phyloP scores from a whole-genome alignment of 2,888 invertebrate genomes.

The Eupithecia centaureata region DNA sequence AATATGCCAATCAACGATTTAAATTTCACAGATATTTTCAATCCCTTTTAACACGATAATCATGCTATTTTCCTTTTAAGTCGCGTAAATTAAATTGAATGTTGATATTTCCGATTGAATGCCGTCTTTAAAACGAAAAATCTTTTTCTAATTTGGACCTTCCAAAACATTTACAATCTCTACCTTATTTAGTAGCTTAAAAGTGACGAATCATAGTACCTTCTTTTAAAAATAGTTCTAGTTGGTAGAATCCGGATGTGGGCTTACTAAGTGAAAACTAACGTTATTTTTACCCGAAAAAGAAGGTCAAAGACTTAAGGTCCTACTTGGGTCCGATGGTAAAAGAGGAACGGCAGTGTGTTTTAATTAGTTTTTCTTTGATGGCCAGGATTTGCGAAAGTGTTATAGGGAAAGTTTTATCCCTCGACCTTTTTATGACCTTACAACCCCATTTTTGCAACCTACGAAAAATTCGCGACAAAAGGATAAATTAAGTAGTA shows the following conservation, averaged over 20 bases:
- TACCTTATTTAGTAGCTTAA: not conserved
- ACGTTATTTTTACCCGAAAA: slow-evolving; percentile 11
- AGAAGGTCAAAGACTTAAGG: slow-evolving; percentile 16
- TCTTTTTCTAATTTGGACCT: not conserved
- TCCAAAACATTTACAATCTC: not conserved
- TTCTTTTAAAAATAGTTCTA: not conserved
- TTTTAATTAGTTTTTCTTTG: slow-evolving; percentile 44
- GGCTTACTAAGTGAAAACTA: not conserved
- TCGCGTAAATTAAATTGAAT: not conserved
- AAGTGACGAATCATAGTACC: not conserved
- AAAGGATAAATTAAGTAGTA: slow-evolving; percentile 14
- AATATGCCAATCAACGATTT: slow-evolving; percentile 18
- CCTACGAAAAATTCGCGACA: slow-evolving; percentile 10
- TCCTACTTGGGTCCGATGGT: slow-evolving; percentile 27
- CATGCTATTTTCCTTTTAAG: slow-evolving; percentile 3
- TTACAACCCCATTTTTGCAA: slow-evolving; percentile 8
- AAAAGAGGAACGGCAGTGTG: slow-evolving; percentile 24
- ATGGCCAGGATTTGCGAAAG: slow-evolving; percentile 34
- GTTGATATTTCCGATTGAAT: slow-evolving; percentile 3
- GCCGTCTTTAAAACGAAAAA: not conserved
- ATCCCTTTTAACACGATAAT: not conserved
- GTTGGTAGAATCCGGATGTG: not conserved
- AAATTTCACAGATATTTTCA: slow-evolving; percentile 1
- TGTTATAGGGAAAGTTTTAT: slow-evolving; percentile 35
- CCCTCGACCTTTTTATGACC: slow-evolving; percentile 18